phyloP scores from a whole-genome alignment of 2,797 vertebrate species.

The Rhinatrema bivittatum region DNA sequence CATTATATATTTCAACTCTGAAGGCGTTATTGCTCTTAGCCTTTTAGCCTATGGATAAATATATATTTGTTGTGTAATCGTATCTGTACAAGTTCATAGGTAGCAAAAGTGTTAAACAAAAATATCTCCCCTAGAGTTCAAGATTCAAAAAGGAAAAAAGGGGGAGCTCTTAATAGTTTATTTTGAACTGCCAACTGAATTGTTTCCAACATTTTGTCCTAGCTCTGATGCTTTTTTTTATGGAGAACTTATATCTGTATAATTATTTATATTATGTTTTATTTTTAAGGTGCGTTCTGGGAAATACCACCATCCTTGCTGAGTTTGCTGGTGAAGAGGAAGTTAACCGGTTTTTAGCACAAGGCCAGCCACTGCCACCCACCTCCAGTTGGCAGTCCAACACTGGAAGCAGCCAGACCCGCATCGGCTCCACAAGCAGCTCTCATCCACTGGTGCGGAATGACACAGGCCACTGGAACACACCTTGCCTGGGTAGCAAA shows the following conservation, averaged over 20 bases:
- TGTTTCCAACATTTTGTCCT: too few relatives aligned
- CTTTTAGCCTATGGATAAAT: too few relatives aligned
- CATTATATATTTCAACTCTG: too few relatives aligned
- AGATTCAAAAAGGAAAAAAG: too few relatives aligned
- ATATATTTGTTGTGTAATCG: too few relatives aligned
- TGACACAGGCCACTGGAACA: conserved; percentile 79
- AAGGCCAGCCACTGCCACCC: conserved; percentile 85
- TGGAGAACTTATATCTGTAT: accelerated
- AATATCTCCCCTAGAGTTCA: too few relatives aligned
- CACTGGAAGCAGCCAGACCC: conserved; percentile 72
- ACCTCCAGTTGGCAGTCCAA: conserved; percentile 92
- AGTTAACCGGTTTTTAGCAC: conserved; percentile 92
- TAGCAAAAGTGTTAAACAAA: too few relatives aligned
- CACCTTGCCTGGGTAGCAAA: conserved; percentile 70
- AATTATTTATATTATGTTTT: accelerated
- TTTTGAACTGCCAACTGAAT: too few relatives aligned
- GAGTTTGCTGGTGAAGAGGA: conserved; percentile 95
- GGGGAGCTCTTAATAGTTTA: too few relatives aligned
- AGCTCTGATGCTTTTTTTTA: accelerated
- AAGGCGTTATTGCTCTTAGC: too few relatives aligned
- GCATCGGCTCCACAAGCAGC: conserved; percentile 70
- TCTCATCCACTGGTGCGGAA: conserved; percentile 66
- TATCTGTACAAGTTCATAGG: too few relatives aligned
- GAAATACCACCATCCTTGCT: conserved; percentile 96
- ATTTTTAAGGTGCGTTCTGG: conserved; percentile 80